phyloP scores from a whole-genome alignment of 2,113 vertebrate species.

The Athene cunicularia region DNA sequence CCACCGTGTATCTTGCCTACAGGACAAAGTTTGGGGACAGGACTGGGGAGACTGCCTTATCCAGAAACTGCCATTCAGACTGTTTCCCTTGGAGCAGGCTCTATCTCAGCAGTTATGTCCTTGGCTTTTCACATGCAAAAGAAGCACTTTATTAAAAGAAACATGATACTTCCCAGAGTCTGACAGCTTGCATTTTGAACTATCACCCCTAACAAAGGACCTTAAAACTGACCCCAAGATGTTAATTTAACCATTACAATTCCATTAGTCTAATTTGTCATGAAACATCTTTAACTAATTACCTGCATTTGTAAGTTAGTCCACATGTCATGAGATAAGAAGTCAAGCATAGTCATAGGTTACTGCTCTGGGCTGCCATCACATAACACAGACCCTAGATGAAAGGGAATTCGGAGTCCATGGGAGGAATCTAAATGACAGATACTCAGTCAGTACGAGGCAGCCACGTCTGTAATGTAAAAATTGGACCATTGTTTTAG shows the following conservation, averaged over 20 bases:
- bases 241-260: slow-evolving; percentile 70
- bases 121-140: slow-evolving; percentile 61
- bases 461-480: slow-evolving; percentile 6
- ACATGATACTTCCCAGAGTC: slow-evolving; percentile 49
- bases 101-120: slow-evolving; percentile 15
- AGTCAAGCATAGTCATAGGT: slow-evolving; percentile 64
- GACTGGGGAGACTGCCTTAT: slow-evolving; percentile 9
- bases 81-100: slow-evolving; percentile 50
- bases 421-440: slow-evolving; percentile 65
- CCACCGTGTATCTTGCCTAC: background rate
- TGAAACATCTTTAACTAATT: slow-evolving; percentile 73
- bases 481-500: slow-evolving; percentile 43
- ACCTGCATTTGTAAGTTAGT: slow-evolving; percentile 71
- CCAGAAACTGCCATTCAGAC: slow-evolving; percentile 15
- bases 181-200: slow-evolving; percentile 54
- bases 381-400: slow-evolving; percentile 59
- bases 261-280: slow-evolving; percentile 72
- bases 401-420: slow-evolving; percentile 63
- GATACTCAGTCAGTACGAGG: slow-evolving; percentile 42
- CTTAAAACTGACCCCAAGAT: slow-evolving; percentile 56
- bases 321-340: slow-evolving; percentile 66
- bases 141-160: slow-evolving; percentile 50
- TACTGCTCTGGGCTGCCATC: slow-evolving; percentile 49
- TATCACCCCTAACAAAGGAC: slow-evolving; percentile 43
- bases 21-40: background rate